Percentiles rank a stretch among this genome's conserved stretches.
Conservation (phyloP, 2,113 vertebrate genomes). For the Sphyrna mokarran region DNA sequence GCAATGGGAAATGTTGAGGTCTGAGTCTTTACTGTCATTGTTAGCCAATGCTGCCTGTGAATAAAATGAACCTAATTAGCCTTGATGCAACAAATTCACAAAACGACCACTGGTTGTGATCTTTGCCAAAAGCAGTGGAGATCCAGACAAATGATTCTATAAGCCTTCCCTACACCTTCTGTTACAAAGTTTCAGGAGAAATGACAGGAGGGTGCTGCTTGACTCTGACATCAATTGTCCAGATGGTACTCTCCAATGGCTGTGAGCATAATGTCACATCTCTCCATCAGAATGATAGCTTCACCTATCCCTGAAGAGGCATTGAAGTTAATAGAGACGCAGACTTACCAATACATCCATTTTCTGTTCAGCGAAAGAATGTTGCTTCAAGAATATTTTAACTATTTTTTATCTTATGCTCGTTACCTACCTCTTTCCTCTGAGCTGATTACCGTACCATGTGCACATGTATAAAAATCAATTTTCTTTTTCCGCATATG, state of each 20-base stretch:
- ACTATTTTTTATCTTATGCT: not conserved
- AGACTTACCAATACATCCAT: conserved; percentile 51
- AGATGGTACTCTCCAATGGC: conserved; percentile 62
- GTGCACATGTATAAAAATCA: not conserved
- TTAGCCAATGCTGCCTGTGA: conserved; percentile 52
- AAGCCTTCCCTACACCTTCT: conserved; percentile 55
- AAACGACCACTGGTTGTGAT: conserved; percentile 61
- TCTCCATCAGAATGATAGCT: conserved; percentile 62
- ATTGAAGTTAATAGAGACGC: conserved; percentile 56
- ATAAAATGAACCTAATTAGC: conserved; percentile 62
- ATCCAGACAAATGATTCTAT: conserved; percentile 59
- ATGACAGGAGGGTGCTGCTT: conserved; percentile 56
- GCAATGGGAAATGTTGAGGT: conserved; percentile 46
- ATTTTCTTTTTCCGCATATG: not conserved
- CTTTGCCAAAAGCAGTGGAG: conserved; percentile 61
- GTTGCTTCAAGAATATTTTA: not conserved
- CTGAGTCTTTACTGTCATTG: conserved; percentile 44
- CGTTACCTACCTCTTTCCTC: not conserved
- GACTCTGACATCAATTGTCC: conserved; percentile 54
- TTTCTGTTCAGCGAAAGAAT: not conserved
- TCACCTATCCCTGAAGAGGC: conserved; percentile 55
- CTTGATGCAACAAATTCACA: conserved; percentile 63
- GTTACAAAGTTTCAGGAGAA: conserved; percentile 56
- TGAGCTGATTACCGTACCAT: not conserved
- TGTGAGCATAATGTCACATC: conserved; percentile 62